Evolutionary conservation across 2,888 invertebrate species (phyloP).

Genomic region (Aporophyla lueneburgensis): DNA sequence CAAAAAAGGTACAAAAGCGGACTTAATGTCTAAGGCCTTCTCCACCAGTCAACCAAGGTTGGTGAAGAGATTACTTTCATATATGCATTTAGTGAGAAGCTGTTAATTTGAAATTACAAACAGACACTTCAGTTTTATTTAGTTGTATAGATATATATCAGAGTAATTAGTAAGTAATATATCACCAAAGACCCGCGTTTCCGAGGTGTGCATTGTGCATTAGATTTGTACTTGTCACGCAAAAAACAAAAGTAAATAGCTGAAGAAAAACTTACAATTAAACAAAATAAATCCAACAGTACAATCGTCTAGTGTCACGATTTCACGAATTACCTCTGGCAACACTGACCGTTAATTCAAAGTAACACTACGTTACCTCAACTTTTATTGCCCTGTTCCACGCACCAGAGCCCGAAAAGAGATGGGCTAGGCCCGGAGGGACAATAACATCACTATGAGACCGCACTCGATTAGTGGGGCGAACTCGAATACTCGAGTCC

Average conservation of each 20-base stretch:
- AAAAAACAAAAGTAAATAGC: neutral
- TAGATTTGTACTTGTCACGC: conserved; percentile 26
- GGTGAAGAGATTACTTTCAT: too few relatives aligned
- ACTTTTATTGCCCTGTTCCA: conserved; percentile 56
- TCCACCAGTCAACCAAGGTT: too few relatives aligned
- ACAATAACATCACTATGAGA: conserved; percentile 58
- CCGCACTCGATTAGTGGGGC: conserved; percentile 61
- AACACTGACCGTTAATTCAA: conserved; percentile 48
- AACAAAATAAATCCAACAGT: conserved; percentile 11
- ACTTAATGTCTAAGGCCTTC: too few relatives aligned
- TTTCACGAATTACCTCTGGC: conserved; percentile 37
- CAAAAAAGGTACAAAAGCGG: too few relatives aligned
- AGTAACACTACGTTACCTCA: conserved; percentile 36
- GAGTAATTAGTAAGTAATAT: conserved; percentile 20
- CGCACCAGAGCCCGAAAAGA: conserved; percentile 46
- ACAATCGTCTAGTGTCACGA: conserved; percentile 19
- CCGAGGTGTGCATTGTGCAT: conserved; percentile 14
- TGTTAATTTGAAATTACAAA: too few relatives aligned
- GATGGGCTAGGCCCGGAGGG: conserved; percentile 51
- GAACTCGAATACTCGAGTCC: conserved; percentile 66
- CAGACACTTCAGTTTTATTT: too few relatives aligned
- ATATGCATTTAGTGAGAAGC: too few relatives aligned
- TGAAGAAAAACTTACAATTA: conserved; percentile 4
- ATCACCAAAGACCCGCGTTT: conserved; percentile 9
- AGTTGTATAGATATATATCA: neutral